A percentile compares a stretch with the other conserved stretches of the same genome.
phyloP scores from a whole-genome alignment of 2,888 invertebrate species.

The Chaetogeoica ovagalla region DNA sequence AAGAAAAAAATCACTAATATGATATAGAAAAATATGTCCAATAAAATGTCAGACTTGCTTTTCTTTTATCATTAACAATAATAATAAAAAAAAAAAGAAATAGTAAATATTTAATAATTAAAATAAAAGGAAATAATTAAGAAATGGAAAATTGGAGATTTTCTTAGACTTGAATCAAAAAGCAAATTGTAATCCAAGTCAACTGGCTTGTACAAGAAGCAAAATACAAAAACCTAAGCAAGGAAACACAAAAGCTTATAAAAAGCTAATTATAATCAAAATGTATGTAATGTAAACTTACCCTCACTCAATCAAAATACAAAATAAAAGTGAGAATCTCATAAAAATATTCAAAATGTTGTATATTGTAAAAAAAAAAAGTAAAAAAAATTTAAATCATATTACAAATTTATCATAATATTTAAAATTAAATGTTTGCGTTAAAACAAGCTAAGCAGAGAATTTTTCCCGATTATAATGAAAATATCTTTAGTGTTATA shows the following conservation, averaged over 20 bases:
- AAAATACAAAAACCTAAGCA: slow-evolving; percentile 48
- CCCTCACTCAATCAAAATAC: slow-evolving; percentile 46
- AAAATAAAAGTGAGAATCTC: slow-evolving; percentile 38
- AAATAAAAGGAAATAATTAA: slow-evolving; percentile 13
- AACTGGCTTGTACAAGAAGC: slow-evolving; percentile 39
- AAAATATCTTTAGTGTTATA: neutral
- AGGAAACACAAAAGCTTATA: slow-evolving; percentile 40
- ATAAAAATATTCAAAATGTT: slow-evolving; percentile 6
- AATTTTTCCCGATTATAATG: slow-evolving; percentile 18
- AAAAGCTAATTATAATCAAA: slow-evolving; percentile 23
- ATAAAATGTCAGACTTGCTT: neutral
- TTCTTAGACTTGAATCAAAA: slow-evolving; percentile 43
- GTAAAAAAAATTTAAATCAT: neutral
- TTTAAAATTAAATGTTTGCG: neutral
- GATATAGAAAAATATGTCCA: slow-evolving; percentile 20
- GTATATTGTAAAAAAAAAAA: slow-evolving; percentile 6
- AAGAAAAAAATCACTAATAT: slow-evolving; percentile 19
- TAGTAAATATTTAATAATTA: neutral
- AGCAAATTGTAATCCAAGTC: slow-evolving; percentile 43
- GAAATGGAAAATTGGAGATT: slow-evolving; percentile 18
- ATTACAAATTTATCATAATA: neutral
- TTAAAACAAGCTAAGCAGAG: slow-evolving; percentile 44
- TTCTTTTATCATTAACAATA: slow-evolving; percentile 15
- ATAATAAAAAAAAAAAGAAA: slow-evolving; percentile 12
- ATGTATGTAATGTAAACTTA: slow-evolving; percentile 31